A percentile compares a stretch with the other conserved stretches of the same genome.
These are phyloP conservation scores for Scyliorhinus canicula DNA, from an alignment of 2,797 vertebrate genomes.

Conservation along the genomic window DNA sequence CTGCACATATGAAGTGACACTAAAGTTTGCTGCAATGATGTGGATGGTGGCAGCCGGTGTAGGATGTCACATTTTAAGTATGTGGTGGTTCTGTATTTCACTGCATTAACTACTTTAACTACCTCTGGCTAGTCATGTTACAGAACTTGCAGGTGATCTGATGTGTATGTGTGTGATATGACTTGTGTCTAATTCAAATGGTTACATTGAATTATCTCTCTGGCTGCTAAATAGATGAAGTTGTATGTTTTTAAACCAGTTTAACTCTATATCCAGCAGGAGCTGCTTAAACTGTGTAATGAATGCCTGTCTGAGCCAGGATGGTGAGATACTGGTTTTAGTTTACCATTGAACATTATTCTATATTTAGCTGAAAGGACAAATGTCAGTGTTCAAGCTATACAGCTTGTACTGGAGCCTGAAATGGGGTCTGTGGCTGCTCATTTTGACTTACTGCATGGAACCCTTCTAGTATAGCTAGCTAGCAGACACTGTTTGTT, in stretches of 20 bases:
- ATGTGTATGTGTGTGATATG: not conserved
- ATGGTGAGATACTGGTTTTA: slow-evolving; percentile 1
- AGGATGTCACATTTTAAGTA: not conserved
- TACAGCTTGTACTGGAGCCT: not conserved
- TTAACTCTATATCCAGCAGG: not conserved
- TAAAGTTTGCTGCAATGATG: slow-evolving; percentile 6
- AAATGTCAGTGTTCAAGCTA: slow-evolving; percentile 26
- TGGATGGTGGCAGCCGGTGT: not conserved
- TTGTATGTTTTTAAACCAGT: not conserved
- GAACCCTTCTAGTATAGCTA: not conserved
- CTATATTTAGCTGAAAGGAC: slow-evolving; percentile 33
- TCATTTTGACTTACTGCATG: not conserved
- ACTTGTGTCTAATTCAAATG: not conserved
- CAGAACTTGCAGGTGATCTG: not conserved
- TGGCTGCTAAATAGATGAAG: not conserved
- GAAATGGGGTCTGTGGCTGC: not conserved
- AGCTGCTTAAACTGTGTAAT: not conserved
- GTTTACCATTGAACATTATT: not conserved
- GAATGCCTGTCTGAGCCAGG: not conserved
- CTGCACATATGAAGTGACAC: not conserved
- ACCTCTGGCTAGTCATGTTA: no score
- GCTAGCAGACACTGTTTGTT: not conserved
- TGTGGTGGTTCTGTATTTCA: slow-evolving; percentile 15
- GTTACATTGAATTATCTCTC: not conserved
- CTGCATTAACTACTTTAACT: not conserved